Conservation (phyloP, 2,888 invertebrate species). For the Ashinkailepas kermadecensis region DNA sequence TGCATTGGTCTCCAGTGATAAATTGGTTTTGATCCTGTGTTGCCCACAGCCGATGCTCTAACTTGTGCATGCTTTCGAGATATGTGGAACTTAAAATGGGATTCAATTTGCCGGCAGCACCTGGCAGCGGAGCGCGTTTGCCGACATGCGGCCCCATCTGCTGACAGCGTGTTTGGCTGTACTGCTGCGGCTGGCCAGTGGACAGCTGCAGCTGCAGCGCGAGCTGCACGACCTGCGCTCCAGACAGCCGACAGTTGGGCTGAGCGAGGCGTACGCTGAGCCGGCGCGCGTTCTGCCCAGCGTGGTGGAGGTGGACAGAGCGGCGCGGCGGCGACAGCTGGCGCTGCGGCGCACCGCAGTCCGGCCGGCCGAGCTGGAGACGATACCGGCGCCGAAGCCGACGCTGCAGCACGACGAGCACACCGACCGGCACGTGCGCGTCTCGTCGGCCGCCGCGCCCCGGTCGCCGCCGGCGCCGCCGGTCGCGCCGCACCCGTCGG, state of each 20-base stretch:
- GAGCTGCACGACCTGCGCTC: background rate
- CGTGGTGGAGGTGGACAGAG: background rate
- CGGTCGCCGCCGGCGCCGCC: background rate
- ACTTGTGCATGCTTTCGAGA: too few relatives aligned
- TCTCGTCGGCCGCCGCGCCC: background rate
- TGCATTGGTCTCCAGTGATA: too few relatives aligned
- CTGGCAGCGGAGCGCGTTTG: background rate
- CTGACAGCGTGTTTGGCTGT: background rate
- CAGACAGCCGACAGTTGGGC: background rate
- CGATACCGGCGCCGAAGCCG: background rate
- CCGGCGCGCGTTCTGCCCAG: slow-evolving; percentile 5
- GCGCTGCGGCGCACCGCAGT: background rate
- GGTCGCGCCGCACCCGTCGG: too few relatives aligned
- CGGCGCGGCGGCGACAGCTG: background rate
- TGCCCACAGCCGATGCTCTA: too few relatives aligned
- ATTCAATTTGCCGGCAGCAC: background rate
- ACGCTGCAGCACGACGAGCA: background rate
- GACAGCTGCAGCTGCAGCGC: slow-evolving; percentile 13
- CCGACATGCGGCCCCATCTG: background rate
- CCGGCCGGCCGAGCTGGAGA: background rate
- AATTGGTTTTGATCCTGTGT: too few relatives aligned
- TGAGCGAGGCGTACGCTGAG: background rate
- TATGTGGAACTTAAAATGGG: too few relatives aligned
- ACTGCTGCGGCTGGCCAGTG: background rate
- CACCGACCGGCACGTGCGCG: background rate